Evolutionary conservation across 2,888 invertebrate species (phyloP).

Genomic region (Mallateleia sp.): DNA sequence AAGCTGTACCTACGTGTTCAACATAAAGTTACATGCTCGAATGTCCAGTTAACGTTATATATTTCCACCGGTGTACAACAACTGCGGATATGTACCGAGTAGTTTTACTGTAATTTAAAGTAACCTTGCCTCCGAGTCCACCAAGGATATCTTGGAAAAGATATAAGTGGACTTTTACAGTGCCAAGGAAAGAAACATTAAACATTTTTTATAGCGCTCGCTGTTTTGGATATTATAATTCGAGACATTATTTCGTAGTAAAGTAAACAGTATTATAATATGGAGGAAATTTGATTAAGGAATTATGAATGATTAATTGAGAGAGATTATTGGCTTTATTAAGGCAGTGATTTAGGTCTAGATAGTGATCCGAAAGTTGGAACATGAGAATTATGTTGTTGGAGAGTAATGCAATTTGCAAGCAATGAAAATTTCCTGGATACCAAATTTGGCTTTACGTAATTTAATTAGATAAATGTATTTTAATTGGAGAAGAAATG

Average conservation of each 20-base stretch:
- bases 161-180: conserved; percentile 65
- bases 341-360: background rate
- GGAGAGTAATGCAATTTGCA: too few species aligned
- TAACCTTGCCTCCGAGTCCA: conserved; percentile 76
- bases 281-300: background rate
- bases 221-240: conserved; percentile 17
- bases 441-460: too few species aligned
- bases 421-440: too few species aligned
- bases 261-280: background rate
- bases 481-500: too few species aligned
- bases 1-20: conserved; percentile 76
- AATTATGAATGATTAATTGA: background rate
- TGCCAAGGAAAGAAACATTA: conserved; percentile 59
- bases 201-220: conserved; percentile 46
- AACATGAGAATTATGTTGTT: too few species aligned
- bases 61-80: conserved; percentile 75
- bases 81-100: conserved; percentile 77
- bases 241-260: background rate
- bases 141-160: conserved; percentile 76
- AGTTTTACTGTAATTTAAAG: conserved; percentile 80
- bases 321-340: background rate
- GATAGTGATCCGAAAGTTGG: too few species aligned
- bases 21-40: conserved; percentile 81
- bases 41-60: conserved; percentile 78
- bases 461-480: too few species aligned